Evolutionary conservation across 1,140 invertebrate species (phyloP).

Genomic region (Hetaerina americana): DNA sequence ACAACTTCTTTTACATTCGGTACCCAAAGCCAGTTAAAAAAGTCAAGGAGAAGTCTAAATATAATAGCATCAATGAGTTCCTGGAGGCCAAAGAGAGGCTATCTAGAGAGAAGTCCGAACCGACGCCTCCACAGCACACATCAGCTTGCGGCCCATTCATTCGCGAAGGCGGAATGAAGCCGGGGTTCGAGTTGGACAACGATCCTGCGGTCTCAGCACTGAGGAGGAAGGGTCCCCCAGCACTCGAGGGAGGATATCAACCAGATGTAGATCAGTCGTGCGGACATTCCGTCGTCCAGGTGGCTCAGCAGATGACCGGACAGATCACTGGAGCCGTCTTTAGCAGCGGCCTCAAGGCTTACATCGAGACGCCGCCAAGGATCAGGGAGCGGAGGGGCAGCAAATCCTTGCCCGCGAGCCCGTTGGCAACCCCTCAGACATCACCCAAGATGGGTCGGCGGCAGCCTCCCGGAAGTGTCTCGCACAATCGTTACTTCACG

Average conservation of each 20-base stretch:
- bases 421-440: conserved; percentile 40
- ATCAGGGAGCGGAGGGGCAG: conserved; percentile 39
- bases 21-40: conserved; percentile 32
- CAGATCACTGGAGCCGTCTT: conserved; percentile 28
- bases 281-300: conserved; percentile 52
- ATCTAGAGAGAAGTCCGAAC: not conserved
- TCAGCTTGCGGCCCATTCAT: conserved; percentile 50
- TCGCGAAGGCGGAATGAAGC: conserved; percentile 11
- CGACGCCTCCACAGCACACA: conserved; percentile 33
- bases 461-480: conserved; percentile 25
- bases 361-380: conserved; percentile 9
- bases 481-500: conserved; percentile 22
- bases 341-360: not conserved
- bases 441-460: conserved; percentile 40
- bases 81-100: conserved; percentile 1
- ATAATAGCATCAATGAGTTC: not conserved
- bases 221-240: not conserved
- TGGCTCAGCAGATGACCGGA: conserved; percentile 50
- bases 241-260: not conserved
- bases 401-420: conserved; percentile 53
- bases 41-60: not conserved
- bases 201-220: not conserved
- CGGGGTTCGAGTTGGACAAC: not conserved
- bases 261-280: conserved; percentile 29
- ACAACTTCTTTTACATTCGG: conserved; percentile 51